Conservation (phyloP, 2,797 vertebrate species). For the Decapterus maruadsi region DNA sequence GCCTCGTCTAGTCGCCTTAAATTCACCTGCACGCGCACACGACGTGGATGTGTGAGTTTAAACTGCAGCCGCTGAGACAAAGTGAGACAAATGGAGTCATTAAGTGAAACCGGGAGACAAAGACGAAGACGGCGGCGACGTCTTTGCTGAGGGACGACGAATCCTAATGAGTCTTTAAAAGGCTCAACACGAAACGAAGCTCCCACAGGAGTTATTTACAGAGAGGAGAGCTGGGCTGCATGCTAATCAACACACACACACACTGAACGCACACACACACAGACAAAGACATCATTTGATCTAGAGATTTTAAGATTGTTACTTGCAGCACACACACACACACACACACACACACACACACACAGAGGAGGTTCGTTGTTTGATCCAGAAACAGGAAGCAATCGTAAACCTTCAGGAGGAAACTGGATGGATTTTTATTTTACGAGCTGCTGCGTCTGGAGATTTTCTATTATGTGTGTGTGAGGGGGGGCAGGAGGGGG, state of each 20-base stretch:
- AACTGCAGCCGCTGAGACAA: slow-evolving; percentile 26
- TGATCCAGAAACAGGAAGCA: slow-evolving; percentile 29
- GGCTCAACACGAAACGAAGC: slow-evolving; percentile 17
- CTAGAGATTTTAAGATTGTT: slow-evolving; percentile 15
- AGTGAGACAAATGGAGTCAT: slow-evolving; percentile 14
- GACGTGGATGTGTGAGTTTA: slow-evolving; percentile 33
- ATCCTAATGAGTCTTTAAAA: slow-evolving; percentile 57
- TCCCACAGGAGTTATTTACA: slow-evolving; percentile 46
- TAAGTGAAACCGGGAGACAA: neutral
- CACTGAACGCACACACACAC: slow-evolving; percentile 13
- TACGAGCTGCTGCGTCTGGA: no score
- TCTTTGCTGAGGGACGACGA: slow-evolving; percentile 26
- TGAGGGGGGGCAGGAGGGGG: no score
- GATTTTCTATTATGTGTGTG: no score
- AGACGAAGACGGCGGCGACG: neutral
- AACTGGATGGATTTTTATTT: no score
- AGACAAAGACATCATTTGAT: slow-evolving; percentile 37
- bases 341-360: slow-evolving; percentile 1
- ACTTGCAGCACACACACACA: neutral
- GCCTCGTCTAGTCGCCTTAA: neutral
- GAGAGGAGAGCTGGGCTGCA: slow-evolving; percentile 2
- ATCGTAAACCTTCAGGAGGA: neutral
- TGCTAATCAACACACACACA: slow-evolving; percentile 39
- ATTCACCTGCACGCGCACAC: slow-evolving; percentile 13
- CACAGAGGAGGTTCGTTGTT: neutral